Conservation (phyloP, 2,888 invertebrate genomes). For the Bembecia ichneumoniformis region DNA sequence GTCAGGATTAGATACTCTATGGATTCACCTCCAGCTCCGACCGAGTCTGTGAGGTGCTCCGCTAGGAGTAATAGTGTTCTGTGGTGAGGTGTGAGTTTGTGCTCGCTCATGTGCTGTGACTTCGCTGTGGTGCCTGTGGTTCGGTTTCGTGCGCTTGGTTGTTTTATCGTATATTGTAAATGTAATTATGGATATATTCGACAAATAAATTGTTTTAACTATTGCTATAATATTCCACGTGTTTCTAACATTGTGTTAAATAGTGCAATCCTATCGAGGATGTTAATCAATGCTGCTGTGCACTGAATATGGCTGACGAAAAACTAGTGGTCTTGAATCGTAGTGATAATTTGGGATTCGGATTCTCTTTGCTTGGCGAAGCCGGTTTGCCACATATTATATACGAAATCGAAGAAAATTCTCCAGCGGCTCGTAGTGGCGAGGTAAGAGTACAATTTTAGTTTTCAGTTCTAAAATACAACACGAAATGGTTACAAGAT, state of each 20-base stretch:
- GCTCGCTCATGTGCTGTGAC: not conserved
- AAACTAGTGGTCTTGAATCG: slow-evolving; percentile 89
- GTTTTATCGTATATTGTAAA: slow-evolving; percentile 46
- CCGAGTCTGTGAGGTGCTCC: no score
- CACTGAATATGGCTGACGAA: slow-evolving; percentile 87
- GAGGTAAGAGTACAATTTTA: slow-evolving; percentile 75
- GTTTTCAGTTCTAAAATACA: not conserved
- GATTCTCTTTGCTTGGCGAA: slow-evolving; percentile 91
- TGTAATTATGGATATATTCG: slow-evolving; percentile 38
- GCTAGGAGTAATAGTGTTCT: no score
- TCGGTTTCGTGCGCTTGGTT: slow-evolving; percentile 58
- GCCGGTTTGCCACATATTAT: slow-evolving; percentile 94
- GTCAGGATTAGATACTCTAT: no score
- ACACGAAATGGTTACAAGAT: no score
- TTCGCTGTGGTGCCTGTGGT: not conserved
- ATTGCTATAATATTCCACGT: slow-evolving; percentile 20
- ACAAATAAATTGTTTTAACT: slow-evolving; percentile 2
- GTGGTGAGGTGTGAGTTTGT: no score
- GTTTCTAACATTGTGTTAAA: slow-evolving; percentile 37
- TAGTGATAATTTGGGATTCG: slow-evolving; percentile 90
- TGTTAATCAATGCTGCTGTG: slow-evolving; percentile 64
- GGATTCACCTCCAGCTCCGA: no score
- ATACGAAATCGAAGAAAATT: slow-evolving; percentile 93
- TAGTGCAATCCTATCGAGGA: slow-evolving; percentile 50
- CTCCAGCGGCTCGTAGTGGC: slow-evolving; percentile 91